Evolutionary conservation across 2,113 vertebrate species (phyloP).

Genomic region (Steatornis caripensis): DNA sequence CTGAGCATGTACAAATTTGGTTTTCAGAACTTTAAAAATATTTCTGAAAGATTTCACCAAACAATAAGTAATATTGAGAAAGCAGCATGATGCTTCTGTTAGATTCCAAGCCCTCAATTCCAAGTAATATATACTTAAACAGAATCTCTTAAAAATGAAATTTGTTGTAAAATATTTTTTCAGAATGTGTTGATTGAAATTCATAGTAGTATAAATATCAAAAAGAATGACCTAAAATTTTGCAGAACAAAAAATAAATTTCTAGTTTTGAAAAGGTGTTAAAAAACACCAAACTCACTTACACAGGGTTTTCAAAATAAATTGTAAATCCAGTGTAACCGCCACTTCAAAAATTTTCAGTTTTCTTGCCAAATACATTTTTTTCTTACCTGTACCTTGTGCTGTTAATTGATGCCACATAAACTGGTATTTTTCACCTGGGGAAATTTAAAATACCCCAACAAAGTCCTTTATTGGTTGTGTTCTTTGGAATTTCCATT

Average conservation of each 20-base stretch:
- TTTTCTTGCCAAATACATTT: neutral
- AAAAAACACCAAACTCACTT: neutral
- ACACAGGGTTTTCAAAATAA: neutral
- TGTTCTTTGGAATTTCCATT: neutral
- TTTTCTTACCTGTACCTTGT: neutral
- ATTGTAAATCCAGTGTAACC: neutral
- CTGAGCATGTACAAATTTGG: neutral
- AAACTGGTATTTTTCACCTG: neutral
- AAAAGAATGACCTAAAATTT: neutral
- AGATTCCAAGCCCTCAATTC: neutral
- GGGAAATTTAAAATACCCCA: neutral
- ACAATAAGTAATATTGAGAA: neutral
- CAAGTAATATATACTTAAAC: neutral
- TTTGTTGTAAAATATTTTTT: too few species aligned
- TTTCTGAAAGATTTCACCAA: neutral
- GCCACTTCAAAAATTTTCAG: neutral
- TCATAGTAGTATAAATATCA: neutral
- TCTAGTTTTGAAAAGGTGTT: neutral
- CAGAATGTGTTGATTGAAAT: neutral
- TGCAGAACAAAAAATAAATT: neutral
- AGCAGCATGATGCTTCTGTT: neutral
- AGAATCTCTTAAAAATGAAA: neutral
- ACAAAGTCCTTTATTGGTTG: neutral
- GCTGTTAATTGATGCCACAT: neutral
- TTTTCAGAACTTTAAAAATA: neutral